Percentiles rank a stretch among this genome's conserved stretches.
These are phyloP conservation scores for Staurois parvus DNA, from an alignment of 2,797 vertebrate genomes.

Conservation along the genomic window DNA sequence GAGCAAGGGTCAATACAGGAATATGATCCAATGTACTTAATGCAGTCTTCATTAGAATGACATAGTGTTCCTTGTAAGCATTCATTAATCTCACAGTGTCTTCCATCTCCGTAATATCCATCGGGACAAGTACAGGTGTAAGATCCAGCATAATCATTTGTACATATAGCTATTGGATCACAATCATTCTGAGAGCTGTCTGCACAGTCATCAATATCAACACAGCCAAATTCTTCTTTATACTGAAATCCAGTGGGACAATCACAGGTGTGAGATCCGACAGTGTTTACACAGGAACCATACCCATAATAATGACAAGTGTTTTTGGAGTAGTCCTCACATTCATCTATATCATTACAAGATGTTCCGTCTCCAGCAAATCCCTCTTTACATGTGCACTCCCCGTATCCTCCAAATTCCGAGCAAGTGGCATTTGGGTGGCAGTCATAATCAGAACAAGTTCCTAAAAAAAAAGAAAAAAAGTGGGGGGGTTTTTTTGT, in stretches of 20 bases:
- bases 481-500: no score
- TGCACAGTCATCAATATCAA: not conserved
- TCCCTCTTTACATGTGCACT: conserved; percentile 69
- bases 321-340: not conserved
- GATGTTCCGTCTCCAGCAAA: conserved; percentile 13
- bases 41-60: conserved; percentile 49
- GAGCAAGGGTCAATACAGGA: conserved; percentile 65
- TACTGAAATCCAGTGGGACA: conserved; percentile 68
- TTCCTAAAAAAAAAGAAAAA: not conserved
- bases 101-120: conserved; percentile 65
- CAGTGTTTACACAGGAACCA: not conserved
- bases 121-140: conserved; percentile 63
- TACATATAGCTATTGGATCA: conserved; percentile 62
- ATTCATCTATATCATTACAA: conserved; percentile 43
- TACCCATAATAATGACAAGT: not conserved
- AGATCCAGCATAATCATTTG: conserved; percentile 56
- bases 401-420: not conserved
- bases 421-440: conserved; percentile 59
- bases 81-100: conserved; percentile 47
- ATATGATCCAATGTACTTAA: not conserved
- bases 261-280: conserved; percentile 12
- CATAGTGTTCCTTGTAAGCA: conserved; percentile 56
- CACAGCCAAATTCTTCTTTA: conserved; percentile 65
- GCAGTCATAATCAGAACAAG: conserved; percentile 20
- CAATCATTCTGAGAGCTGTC: conserved; percentile 29